Evolutionary conservation across 1,140 invertebrate genomes (phyloP).

Genomic region (Neocloeon triangulifer): DNA sequence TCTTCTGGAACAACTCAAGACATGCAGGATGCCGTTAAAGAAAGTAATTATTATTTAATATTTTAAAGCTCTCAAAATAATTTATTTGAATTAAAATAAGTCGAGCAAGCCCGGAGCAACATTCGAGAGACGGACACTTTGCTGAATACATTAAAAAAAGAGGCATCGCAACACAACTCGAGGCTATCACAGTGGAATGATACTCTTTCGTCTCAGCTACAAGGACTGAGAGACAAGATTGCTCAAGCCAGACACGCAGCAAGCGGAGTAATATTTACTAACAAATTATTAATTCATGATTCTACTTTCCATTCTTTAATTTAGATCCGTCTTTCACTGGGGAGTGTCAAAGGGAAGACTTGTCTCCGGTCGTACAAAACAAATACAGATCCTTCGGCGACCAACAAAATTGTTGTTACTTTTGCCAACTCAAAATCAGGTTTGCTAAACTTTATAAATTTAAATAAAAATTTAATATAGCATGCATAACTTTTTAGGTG

Average conservation of each 20-base stretch:
- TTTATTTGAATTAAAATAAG: not conserved
- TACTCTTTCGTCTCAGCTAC: conserved; percentile 31
- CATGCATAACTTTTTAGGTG: not conserved
- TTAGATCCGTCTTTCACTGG: conserved; percentile 61
- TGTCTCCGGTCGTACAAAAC: conserved; percentile 51
- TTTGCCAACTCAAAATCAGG: too few relatives aligned
- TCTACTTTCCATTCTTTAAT: conserved; percentile 9
- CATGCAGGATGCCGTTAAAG: conserved; percentile 11
- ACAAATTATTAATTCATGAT: not conserved
- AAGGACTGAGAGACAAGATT: conserved; percentile 46
- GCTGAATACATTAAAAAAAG: not conserved
- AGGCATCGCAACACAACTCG: conserved; percentile 22
- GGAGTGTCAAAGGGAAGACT: conserved; percentile 18
- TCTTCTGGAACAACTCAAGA: conserved; percentile 13
- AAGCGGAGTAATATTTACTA: conserved; percentile 36
- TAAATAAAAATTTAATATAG: conserved; percentile 1
- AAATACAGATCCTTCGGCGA: conserved; percentile 37
- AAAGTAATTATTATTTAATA: conserved; percentile 12
- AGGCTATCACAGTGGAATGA: conserved; percentile 34
- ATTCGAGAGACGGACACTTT: not conserved
- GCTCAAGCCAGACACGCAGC: conserved; percentile 55
- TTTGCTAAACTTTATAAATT: conserved; percentile 4
- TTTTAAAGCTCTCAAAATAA: conserved; percentile 7
- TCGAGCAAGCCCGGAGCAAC: not conserved
- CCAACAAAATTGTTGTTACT: conserved; percentile 40